Evolutionary conservation across 2,797 vertebrate species (phyloP).

Genomic region (Cossypha heuglini): DNA sequence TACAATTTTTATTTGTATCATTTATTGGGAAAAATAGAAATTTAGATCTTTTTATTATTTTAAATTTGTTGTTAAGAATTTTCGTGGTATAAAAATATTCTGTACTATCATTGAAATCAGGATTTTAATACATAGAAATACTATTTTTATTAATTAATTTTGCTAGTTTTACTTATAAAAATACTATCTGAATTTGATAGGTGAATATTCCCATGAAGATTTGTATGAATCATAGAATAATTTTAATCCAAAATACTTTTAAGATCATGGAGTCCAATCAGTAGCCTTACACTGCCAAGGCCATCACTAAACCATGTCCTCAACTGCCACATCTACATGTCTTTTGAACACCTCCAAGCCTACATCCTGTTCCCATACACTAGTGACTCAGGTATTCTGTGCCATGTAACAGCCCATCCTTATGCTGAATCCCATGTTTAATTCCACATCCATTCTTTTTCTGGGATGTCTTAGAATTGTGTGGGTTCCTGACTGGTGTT

Average conservation of each 20-base stretch:
- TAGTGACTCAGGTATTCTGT: neutral
- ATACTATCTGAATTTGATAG: neutral
- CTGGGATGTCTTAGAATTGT: neutral
- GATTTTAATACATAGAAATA: neutral
- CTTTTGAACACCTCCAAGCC: neutral
- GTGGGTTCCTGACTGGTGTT: neutral
- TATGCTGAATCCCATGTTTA: neutral
- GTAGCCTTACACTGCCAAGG: neutral
- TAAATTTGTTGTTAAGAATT: neutral
- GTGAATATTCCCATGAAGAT: neutral
- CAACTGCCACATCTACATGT: neutral
- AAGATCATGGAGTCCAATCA: neutral
- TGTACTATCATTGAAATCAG: neutral
- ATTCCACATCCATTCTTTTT: neutral
- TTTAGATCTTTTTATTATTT: neutral
- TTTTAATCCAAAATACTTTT: neutral
- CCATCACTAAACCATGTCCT: neutral
- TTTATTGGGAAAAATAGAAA: neutral
- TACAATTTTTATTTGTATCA: neutral
- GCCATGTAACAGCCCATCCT: neutral
- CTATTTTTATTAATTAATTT: neutral
- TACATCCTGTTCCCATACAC: neutral
- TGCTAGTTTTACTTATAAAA: neutral
- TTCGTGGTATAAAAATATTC: neutral
- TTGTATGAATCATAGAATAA: neutral